Percentiles rank a stretch among this genome's conserved stretches.
phyloP scores from a whole-genome alignment of 1,140 invertebrate species.

The Rhopalosiphum maidis region DNA sequence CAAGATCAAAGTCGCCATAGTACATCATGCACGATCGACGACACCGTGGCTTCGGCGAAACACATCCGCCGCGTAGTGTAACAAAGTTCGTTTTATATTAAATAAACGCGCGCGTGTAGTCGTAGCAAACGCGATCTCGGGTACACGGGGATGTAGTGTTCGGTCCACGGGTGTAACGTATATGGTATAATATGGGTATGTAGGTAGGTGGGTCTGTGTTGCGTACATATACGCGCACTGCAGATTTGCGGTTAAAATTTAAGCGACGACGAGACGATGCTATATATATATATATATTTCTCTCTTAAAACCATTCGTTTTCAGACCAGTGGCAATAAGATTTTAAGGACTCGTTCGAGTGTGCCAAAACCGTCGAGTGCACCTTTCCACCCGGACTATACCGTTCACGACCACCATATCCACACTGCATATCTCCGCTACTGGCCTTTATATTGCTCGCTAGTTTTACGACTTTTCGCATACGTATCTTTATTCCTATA shows the following conservation, averaged over 20 bases:
- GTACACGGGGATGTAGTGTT: not conserved
- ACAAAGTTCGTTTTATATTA: not conserved
- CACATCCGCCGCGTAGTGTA: not conserved
- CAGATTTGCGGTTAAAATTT: not conserved
- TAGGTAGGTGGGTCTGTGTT: not conserved
- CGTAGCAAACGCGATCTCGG: not conserved
- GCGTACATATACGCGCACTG: not conserved
- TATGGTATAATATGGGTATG: not conserved
- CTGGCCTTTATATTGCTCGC: not conserved
- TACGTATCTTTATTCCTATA: not conserved
- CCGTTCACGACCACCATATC: not conserved
- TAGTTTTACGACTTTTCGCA: slow-evolving; percentile 28
- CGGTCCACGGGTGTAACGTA: not conserved
- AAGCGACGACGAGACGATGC: not conserved
- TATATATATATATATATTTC: not conserved
- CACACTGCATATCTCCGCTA: not conserved
- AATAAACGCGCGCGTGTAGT: not conserved
- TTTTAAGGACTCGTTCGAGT: slow-evolving; percentile 43
- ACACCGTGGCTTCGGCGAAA: not conserved
- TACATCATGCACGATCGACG: too few species aligned
- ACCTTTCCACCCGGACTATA: not conserved
- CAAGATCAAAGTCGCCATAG: not conserved
- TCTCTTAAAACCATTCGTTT: slow-evolving; percentile 1
- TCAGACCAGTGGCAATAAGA: slow-evolving; percentile 4
- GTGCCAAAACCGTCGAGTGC: slow-evolving; percentile 13